Evolutionary conservation across 2,113 vertebrate genomes (phyloP).

Genomic region (Polyodon spathula): DNA sequence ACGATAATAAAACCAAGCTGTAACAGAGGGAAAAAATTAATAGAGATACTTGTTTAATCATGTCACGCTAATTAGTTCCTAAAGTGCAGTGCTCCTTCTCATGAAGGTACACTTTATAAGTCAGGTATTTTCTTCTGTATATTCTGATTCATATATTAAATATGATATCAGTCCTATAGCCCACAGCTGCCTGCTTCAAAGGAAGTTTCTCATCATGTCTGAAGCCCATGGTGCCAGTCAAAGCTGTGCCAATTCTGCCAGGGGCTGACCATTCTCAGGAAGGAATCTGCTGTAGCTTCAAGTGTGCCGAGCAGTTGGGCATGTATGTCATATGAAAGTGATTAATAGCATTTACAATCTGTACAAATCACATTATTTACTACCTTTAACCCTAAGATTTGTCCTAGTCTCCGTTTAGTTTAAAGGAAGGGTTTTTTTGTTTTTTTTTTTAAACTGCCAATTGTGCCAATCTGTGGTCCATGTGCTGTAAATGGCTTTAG

Average conservation of each 20-base stretch:
- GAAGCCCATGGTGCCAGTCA: conserved; percentile 37
- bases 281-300: conserved; percentile 51
- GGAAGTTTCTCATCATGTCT: conserved; percentile 47
- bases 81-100: conserved; percentile 29
- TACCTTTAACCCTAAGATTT: no score
- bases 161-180: conserved; percentile 50
- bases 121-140: conserved; percentile 36
- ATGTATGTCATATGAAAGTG: conserved; percentile 6
- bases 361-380: no score
- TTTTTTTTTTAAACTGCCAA: no score
- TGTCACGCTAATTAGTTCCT: conserved; percentile 32
- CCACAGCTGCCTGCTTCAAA: conserved; percentile 52
- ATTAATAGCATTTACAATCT: no score
- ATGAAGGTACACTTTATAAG: conserved; percentile 36
- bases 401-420: no score
- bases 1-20: no score
- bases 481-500: no score
- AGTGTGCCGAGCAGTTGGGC: conserved; percentile 29
- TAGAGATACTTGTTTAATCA: conserved; percentile 24
- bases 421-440: no score
- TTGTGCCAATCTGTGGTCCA: no score
- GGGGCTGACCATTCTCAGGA: conserved; percentile 56
- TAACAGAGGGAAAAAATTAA: conserved; percentile 2
- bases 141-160: conserved; percentile 60
- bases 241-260: conserved; percentile 54